Evolutionary conservation across 2,888 invertebrate species (phyloP), one percentile per base, ranked within the genome.

Genomic region (Bombyx huttoni): DNA sequence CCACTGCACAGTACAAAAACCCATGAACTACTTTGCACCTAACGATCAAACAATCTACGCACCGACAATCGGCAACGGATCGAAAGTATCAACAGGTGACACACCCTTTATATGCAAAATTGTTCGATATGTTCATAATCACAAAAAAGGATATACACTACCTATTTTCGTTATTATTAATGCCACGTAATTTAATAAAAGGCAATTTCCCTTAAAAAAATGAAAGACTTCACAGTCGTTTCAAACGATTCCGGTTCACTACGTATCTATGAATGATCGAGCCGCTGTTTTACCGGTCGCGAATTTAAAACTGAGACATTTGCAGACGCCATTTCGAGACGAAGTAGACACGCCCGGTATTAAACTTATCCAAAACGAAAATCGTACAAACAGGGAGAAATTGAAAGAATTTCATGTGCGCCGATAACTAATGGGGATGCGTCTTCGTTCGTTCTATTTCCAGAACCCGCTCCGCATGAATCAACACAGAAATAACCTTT

Each of bases 401-500:
- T 70, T 76, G 70, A 68, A 68, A 70, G 74, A 72, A 77, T 80
- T 78, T 80, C 81, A 70, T 64, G 62, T 64, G 65, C 64, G 62
- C 62, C 70, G 65, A 67, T 67, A 63, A 70, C 73, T 67, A 73
- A 76, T 24, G 24, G 83, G 82, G 85, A 85, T 84, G 85, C 78
- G 81, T 76, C 74, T 81, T 81, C 70, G 69, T 70, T 78, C 64
- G 73, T 74, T 86, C 87, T 87, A 87, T 87, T 88, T 88, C 82
- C 84, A 86, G 88, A 83, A 78, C 82, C 75, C 79, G 81, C 87
- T 78, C 80, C 78, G 85, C 84, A 85, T 85, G 84, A 87, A 87
- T 87, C 87, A 86, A 87, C 87, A 85, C 87, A 81, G 73, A 88
- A 88, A 88, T 88, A 87, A 87, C 86, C 85, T 85, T 87, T 85